A percentile compares a stretch with the other conserved stretches of the same genome.
These are phyloP conservation scores for Drosophila murphyi DNA, from an alignment of 1,140 invertebrate genomes.

Conservation along the genomic window DNA sequence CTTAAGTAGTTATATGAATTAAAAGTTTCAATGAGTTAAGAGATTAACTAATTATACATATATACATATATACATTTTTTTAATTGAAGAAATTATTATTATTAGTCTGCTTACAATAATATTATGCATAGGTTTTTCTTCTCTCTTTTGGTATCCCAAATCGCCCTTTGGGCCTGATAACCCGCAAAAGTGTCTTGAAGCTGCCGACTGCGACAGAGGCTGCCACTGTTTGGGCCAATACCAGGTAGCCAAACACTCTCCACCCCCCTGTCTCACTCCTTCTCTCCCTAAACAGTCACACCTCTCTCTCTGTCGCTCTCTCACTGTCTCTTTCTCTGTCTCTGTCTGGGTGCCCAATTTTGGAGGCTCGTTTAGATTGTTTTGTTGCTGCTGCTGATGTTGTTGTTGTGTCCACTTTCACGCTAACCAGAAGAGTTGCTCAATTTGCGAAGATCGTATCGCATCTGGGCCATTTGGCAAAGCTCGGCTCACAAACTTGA, in stretches of 20 bases:
- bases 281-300: background rate
- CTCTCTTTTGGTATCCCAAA: too few relatives aligned
- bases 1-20: too few relatives aligned
- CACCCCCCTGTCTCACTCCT: background rate
- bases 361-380: conserved; percentile 13
- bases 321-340: background rate
- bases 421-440: conserved; percentile 38
- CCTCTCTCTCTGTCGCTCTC: too few relatives aligned
- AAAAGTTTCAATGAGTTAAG: too few relatives aligned
- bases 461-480: conserved; percentile 52
- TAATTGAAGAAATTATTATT: too few relatives aligned
- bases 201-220: conserved; percentile 23
- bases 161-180: background rate
- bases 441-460: conserved; percentile 63
- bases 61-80: too few relatives aligned
- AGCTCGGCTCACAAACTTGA: conserved; percentile 46
- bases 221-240: conserved; percentile 12
- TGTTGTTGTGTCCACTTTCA: conserved; percentile 61
- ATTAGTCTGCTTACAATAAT: too few relatives aligned
- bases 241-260: background rate
- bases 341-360: conserved; percentile 5
- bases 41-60: too few relatives aligned
- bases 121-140: too few relatives aligned
- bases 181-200: background rate
- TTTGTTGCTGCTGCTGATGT: conserved; percentile 20